These are phyloP conservation scores for Microcebus lehilahytsara DNA, from an alignment of 2,113 vertebrate species.

Conservation along the genomic window DNA sequence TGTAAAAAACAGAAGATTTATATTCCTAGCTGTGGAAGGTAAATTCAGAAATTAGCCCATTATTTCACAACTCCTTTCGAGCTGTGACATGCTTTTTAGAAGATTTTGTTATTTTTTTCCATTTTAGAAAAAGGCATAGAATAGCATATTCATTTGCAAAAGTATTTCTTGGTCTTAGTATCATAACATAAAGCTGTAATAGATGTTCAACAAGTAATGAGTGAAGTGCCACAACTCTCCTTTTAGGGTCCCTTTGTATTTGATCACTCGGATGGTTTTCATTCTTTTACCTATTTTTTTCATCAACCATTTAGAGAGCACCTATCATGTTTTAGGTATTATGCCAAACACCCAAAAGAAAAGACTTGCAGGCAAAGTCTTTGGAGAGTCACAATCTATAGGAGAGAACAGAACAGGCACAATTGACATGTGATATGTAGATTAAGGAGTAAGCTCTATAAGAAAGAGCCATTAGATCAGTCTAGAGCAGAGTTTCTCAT, in stretches of 20 bases:
- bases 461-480: not conserved
- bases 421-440: not conserved
- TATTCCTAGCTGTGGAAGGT: not conserved
- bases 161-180: not conserved
- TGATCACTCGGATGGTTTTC: not conserved
- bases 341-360: not conserved
- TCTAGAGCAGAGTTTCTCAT: not conserved
- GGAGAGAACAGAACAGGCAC: not conserved
- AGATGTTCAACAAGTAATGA: not conserved
- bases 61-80: not conserved
- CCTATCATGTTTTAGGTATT: not conserved
- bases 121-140: not conserved
- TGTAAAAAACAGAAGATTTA: conserved; percentile 72
- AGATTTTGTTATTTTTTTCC: not conserved
- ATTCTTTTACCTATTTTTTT: not conserved
- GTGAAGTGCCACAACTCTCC: not conserved
- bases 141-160: not conserved
- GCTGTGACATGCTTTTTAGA: not conserved
- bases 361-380: not conserved
- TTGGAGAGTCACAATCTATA: not conserved
- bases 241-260: not conserved
- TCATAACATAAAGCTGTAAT: not conserved
- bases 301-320: not conserved
- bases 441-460: not conserved
- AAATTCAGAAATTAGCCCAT: conserved; percentile 26